Base-by-base conservation (phyloP, 2,888 invertebrate species). In the Drosophila nr. medialis region DNA sequence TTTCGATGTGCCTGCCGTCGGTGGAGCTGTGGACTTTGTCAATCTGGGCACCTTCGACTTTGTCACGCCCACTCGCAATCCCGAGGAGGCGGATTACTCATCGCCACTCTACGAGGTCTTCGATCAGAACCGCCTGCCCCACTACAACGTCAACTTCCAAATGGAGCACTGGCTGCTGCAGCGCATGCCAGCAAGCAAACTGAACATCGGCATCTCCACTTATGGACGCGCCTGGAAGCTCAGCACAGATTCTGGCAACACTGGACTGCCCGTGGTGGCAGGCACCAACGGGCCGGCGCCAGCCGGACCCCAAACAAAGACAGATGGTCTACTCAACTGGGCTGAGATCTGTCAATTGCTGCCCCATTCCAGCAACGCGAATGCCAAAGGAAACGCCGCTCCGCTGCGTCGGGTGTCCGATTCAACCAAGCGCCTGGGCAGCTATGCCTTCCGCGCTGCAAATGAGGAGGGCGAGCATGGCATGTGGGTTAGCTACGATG, bases 31-130 rank as follows among this genome's bases (percentile, higher is more conserved):
- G 58, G 98, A 98, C 90, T 95, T 96, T 72, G 95, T 98, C 29
- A 96, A 97, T 84, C 91, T 98, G 56, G 94, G 96, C 89, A 95
- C 96, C 0, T 98, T 96, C 86, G 97, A 98, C 92, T 97, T 96
- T 92, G 94, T 95, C 83, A 96, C 95, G 0, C 96, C 97, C 0
- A 94, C 95, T 36, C 95, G 97, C 30, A 96, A 96, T 91, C 95
- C 96, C 4, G 96, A 96, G 85, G 96, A 96, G 91, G 97, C 96
- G 0, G 97, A 97, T 92, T 97, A 95, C 89, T 93, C 96, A 0
- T 94, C 96, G 1, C 97, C 97, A 0, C 93, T 96, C 29, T 96
- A 96, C 91, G 94, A 95, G 50, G 94, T 96, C 0, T 95, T 95
- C 83, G 96, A 96, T 84, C 95, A 97, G 63, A 95, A 95, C 89